These are phyloP conservation scores for Callyntrura sp. DNA, from an alignment of 2,888 invertebrate species.

Conservation along the genomic window DNA sequence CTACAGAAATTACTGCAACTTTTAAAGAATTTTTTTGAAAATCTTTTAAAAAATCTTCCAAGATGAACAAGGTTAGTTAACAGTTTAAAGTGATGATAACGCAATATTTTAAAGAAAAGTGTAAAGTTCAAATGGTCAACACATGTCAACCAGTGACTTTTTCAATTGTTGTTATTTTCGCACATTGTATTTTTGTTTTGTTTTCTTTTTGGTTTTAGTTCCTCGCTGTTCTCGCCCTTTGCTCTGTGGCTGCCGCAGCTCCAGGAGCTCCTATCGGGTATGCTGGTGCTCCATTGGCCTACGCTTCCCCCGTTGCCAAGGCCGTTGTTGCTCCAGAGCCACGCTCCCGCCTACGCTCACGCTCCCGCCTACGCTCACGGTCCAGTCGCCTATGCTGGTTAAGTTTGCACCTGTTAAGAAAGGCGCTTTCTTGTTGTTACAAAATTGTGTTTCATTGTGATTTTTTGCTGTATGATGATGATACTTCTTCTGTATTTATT, in stretches of 20 bases:
- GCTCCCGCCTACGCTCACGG: not conserved
- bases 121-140: not conserved
- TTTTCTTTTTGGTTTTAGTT: conserved; percentile 15
- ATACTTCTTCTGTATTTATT: conserved; percentile 6
- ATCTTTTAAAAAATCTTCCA: conserved; percentile 2
- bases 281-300: conserved; percentile 22
- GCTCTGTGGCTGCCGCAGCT: conserved; percentile 41
- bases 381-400: not conserved
- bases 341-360: conserved; percentile 22
- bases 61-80: conserved; percentile 59
- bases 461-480: conserved; percentile 1
- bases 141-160: no score
- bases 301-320: conserved; percentile 19
- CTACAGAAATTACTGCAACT: conserved; percentile 16
- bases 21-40: not conserved
- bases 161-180: not conserved
- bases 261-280: conserved; percentile 70
- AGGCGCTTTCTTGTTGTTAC: conserved; percentile 16
- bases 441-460: not conserved
- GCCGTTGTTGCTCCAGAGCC: conserved; percentile 11
- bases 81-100: not conserved
- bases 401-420: conserved; percentile 6
- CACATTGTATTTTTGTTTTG: conserved; percentile 4
- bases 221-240: conserved; percentile 45
- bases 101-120: not conserved